A percentile compares a stretch with the other conserved stretches of the same genome.
phyloP scores from a whole-genome alignment of 2,888 invertebrate species.

The Tetragnatha montana region DNA sequence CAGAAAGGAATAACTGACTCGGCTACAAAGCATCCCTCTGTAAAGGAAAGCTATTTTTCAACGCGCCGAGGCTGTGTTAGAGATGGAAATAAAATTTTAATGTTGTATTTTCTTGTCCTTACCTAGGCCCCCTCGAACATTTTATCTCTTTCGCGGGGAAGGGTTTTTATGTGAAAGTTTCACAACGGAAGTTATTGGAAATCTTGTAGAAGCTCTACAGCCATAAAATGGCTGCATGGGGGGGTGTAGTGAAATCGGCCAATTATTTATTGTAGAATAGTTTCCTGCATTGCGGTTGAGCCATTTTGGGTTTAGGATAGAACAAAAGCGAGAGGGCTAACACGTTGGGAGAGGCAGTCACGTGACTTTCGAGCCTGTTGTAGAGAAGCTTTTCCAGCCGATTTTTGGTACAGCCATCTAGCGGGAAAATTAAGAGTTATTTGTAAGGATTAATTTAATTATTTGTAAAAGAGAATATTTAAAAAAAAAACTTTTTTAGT shows the following conservation, averaged over 20 bases:
- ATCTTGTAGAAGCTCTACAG: background rate
- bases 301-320: too few relatives aligned
- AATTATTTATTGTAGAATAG: background rate
- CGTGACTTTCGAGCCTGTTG: too few relatives aligned
- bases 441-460: too few relatives aligned
- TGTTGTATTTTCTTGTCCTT: background rate
- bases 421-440: too few relatives aligned
- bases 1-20: background rate
- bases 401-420: too few relatives aligned
- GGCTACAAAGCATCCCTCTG: background rate
- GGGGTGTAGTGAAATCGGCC: background rate
- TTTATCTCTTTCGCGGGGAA: background rate
- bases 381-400: too few relatives aligned
- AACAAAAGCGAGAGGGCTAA: too few relatives aligned
- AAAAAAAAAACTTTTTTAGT: too few relatives aligned
- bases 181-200: background rate
- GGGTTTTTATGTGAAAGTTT: background rate
- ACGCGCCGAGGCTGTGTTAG: background rate
- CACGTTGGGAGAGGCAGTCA: too few relatives aligned
- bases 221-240: background rate
- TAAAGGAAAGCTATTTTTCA: background rate
- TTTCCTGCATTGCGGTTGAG: background rate
- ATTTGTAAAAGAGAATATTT: too few relatives aligned
- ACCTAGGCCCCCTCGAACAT: background rate
- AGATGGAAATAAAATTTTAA: background rate